Evolutionary conservation across 2,113 vertebrate genomes (phyloP).

Genomic region (Vidua chalybeata): DNA sequence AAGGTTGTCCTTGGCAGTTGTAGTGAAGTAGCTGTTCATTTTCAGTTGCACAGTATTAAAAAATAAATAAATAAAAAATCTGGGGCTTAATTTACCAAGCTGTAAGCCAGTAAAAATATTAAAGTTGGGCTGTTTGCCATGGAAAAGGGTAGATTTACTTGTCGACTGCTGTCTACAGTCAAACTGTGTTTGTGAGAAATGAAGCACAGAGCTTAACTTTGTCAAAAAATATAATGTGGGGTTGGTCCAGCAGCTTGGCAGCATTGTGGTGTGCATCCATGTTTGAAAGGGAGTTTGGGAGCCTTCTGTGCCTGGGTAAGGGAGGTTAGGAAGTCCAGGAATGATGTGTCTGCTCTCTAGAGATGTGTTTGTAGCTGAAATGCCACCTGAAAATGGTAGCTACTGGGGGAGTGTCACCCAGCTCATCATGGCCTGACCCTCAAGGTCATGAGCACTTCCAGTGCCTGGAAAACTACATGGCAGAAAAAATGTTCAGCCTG

Average conservation of each 20-base stretch:
- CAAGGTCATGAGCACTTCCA: background rate
- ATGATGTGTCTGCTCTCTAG: background rate
- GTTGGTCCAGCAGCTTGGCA: background rate
- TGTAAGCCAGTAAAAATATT: slow-evolving; percentile 72
- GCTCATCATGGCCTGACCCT: background rate
- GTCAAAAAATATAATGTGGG: slow-evolving; percentile 33
- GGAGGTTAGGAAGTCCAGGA: background rate
- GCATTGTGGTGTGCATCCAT: background rate
- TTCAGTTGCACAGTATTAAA: slow-evolving; percentile 65
- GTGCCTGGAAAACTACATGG: background rate
- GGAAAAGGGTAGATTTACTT: slow-evolving; percentile 62
- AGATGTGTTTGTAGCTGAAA: background rate
- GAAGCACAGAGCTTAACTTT: slow-evolving; percentile 53
- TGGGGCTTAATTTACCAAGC: slow-evolving; percentile 54
- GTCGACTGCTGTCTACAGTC: slow-evolving; percentile 47
- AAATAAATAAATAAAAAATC: slow-evolving; percentile 69
- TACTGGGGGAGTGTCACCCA: background rate
- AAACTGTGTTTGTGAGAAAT: slow-evolving; percentile 61
- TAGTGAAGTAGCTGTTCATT: slow-evolving; percentile 71
- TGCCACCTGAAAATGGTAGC: background rate
- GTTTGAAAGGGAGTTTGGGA: background rate
- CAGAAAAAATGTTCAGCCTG: background rate
- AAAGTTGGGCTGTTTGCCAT: slow-evolving; percentile 63
- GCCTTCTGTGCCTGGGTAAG: background rate
- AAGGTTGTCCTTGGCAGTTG: slow-evolving; percentile 58